Conservation (phyloP, 2,113 vertebrate species). For the Syngnathus scovelli region DNA sequence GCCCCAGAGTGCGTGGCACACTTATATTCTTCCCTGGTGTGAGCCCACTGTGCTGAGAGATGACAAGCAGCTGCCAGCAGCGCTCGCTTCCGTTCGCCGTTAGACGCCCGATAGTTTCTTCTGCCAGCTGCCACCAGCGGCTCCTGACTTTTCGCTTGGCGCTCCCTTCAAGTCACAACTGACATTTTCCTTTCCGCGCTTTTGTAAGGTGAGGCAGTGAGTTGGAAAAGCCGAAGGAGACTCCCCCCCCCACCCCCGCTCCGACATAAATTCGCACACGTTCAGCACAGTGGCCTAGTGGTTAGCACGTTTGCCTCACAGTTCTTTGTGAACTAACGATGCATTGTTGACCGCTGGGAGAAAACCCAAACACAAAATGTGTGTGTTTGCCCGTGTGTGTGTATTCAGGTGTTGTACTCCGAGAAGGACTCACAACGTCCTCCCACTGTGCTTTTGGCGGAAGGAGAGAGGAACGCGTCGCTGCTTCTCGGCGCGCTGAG, state of each 20-base stretch:
- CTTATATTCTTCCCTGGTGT: slow-evolving; percentile 31
- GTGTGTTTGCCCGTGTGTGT: too few species aligned
- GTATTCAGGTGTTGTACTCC: slow-evolving; percentile 77
- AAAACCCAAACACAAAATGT: too few species aligned
- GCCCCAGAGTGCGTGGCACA: slow-evolving; percentile 40
- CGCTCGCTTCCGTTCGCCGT: slow-evolving; percentile 29
- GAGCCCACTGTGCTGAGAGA: slow-evolving; percentile 41
- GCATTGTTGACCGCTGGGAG: too few species aligned
- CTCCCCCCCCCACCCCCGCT: too few species aligned
- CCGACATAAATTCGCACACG: slow-evolving; percentile 4
- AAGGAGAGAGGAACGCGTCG: slow-evolving; percentile 78
- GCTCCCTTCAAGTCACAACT: slow-evolving; percentile 18
- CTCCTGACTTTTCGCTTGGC: slow-evolving; percentile 32
- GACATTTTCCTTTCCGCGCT: slow-evolving; percentile 29
- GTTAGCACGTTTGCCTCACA: background rate
- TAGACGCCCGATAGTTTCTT: slow-evolving; percentile 22
- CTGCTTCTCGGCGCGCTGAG: slow-evolving; percentile 74
- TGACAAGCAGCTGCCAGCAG: slow-evolving; percentile 40
- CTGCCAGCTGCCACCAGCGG: slow-evolving; percentile 16
- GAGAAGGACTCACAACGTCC: slow-evolving; percentile 70
- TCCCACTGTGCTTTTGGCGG: slow-evolving; percentile 68
- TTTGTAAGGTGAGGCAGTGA: slow-evolving; percentile 8
- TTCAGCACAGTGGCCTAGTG: background rate
- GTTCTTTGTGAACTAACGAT: background rate
- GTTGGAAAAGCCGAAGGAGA: slow-evolving; percentile 4